Evolutionary conservation across 2,888 invertebrate species (phyloP).

Genomic region (Drosophila differens): DNA sequence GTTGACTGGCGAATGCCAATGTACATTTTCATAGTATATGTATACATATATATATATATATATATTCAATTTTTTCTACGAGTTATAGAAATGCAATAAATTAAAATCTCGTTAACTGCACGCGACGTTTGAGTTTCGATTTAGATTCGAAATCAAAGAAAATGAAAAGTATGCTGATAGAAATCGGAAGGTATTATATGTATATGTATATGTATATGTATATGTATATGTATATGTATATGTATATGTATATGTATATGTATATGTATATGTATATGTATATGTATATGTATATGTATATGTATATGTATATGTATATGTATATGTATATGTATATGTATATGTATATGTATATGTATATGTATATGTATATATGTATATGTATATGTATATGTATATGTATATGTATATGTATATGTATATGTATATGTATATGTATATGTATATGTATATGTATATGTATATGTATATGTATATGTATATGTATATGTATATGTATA

Average conservation of each 20-base stretch:
- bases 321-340: background rate
- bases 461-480: background rate
- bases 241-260: background rate
- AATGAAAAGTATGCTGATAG: conserved; percentile 35
- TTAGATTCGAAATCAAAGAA: conserved; percentile 50
- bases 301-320: background rate
- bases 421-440: background rate
- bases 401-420: background rate
- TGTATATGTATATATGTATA: background rate
- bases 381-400: background rate
- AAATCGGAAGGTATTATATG: conserved; percentile 6
- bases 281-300: background rate
- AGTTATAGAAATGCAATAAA: conserved; percentile 74
- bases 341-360: background rate
- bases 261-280: background rate
- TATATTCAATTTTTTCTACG: conserved; percentile 41
- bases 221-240: too few relatives aligned
- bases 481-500: background rate
- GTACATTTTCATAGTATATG: conserved; percentile 74
- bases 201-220: background rate
- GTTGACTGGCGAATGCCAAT: conserved; percentile 74
- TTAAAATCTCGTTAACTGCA: conserved; percentile 76
- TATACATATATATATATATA: conserved; percentile 61
- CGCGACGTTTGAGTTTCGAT: conserved; percentile 63
- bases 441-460: background rate